Conservation (phyloP, 2,888 invertebrate species). For the Andrena camellia region DNA sequence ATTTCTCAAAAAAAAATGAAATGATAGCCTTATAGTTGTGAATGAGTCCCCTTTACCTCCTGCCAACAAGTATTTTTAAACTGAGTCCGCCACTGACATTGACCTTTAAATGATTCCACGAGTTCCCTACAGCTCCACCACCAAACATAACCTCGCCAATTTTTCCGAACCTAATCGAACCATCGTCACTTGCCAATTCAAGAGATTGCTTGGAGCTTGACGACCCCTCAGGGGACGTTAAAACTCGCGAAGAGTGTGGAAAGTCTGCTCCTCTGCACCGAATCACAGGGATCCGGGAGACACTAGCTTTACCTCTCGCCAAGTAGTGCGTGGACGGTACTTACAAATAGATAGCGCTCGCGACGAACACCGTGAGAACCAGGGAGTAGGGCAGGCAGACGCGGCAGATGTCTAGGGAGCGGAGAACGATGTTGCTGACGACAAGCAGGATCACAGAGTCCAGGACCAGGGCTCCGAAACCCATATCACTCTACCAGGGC, state of each 20-base stretch:
- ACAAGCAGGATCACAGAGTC: slow-evolving; percentile 76
- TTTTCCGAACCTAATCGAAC: not conserved
- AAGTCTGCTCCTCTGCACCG: not conserved
- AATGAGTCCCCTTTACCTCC: no score
- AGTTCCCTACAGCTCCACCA: no score
- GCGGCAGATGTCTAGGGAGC: slow-evolving; percentile 75
- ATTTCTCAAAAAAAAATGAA: no score
- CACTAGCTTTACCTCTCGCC: not conserved
- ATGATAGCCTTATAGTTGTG: no score
- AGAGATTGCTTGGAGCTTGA: not conserved
- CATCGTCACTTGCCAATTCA: not conserved
- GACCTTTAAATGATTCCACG: no score
- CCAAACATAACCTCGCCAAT: not conserved
- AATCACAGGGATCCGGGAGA: not conserved
- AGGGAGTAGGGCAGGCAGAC: slow-evolving; percentile 79
- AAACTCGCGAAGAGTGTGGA: not conserved
- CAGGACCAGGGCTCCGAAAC: slow-evolving; percentile 71
- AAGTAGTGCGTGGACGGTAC: slow-evolving; percentile 30
- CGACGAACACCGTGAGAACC: slow-evolving; percentile 76
- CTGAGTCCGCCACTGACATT: no score
- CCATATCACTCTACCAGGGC: slow-evolving; percentile 76
- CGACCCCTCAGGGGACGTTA: not conserved
- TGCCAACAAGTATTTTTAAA: not conserved
- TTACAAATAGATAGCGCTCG: slow-evolving; percentile 76
- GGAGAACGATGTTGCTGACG: slow-evolving; percentile 73